These are phyloP conservation scores for Stegostoma tigrinum DNA, from an alignment of 2,113 vertebrate species.

Conservation along the genomic window DNA sequence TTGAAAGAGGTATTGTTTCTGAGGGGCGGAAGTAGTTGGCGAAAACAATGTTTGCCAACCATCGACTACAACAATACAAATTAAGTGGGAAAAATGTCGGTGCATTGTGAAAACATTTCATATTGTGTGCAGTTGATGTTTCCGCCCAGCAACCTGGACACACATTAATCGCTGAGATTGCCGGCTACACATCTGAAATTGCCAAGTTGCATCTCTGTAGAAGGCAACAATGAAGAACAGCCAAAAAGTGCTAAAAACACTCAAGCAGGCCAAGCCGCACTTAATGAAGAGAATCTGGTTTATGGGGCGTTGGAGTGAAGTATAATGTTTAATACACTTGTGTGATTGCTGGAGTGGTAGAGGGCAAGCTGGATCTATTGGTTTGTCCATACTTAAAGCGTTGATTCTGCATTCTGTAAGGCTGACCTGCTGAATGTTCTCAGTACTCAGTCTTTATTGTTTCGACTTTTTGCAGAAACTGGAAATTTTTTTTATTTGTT, in stretches of 20 bases:
- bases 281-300: too few species aligned
- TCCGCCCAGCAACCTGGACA: not conserved
- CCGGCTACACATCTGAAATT: not conserved
- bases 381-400: not conserved
- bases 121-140: not conserved
- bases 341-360: not conserved
- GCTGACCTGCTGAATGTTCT: not conserved
- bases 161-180: not conserved
- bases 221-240: not conserved
- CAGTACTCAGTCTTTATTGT: not conserved
- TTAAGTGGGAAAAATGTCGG: not conserved
- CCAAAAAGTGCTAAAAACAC: not conserved
- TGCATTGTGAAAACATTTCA: not conserved
- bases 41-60: not conserved
- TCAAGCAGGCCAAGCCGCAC: not conserved
- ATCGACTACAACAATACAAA: not conserved
- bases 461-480: not conserved
- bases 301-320: too few species aligned
- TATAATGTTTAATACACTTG: not conserved
- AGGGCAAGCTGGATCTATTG: not conserved
- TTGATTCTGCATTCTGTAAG: not conserved
- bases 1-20: conserved; percentile 3
- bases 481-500: not conserved
- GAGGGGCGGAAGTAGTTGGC: not conserved
- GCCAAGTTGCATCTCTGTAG: not conserved